Conservation (phyloP, 2,888 invertebrate genomes). For the Notodonta dromedarius region DNA sequence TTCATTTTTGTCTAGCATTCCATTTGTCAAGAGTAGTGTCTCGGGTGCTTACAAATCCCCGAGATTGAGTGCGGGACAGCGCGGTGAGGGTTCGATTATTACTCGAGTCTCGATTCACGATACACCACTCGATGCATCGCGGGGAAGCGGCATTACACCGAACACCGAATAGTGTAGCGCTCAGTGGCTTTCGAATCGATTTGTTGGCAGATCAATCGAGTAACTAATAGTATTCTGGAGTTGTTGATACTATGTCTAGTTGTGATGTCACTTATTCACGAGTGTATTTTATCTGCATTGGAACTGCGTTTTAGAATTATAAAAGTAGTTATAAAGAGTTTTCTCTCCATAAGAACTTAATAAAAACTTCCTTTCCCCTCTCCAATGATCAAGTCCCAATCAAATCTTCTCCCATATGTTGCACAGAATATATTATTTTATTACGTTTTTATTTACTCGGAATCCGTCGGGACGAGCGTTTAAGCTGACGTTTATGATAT, state of each 20-base stretch:
- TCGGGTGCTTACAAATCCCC: constrained; percentile 66
- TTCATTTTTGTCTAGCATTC: constrained; percentile 40
- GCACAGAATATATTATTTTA: constrained; percentile 80
- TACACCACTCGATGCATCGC: constrained; percentile 75
- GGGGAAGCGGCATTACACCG: constrained; percentile 69
- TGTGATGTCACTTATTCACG: constrained; percentile 7
- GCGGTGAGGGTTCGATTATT: constrained; percentile 74
- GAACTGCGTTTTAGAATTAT: too few relatives aligned
- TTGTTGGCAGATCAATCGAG: constrained; percentile 56
- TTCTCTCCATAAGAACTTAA: neutral
- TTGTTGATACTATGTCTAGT: constrained; percentile 9
- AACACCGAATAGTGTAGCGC: constrained; percentile 38
- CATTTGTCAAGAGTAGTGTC: constrained; percentile 29
- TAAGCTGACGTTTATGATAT: constrained; percentile 83
- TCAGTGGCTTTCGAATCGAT: constrained; percentile 57
- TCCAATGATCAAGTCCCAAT: constrained; percentile 43
- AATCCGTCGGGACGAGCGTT: constrained; percentile 79
- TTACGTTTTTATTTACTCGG: constrained; percentile 82
- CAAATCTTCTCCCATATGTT: constrained; percentile 73
- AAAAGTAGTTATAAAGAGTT: neutral
- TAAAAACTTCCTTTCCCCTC: constrained; percentile 15
- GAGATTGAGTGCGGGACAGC: constrained; percentile 74
- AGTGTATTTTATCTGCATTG: too few relatives aligned
- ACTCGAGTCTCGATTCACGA: constrained; percentile 70
- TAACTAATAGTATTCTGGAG: constrained; percentile 26